These are phyloP conservation scores for Chanos chanos DNA, from an alignment of 2,797 vertebrate species.

Conservation along the genomic window DNA sequence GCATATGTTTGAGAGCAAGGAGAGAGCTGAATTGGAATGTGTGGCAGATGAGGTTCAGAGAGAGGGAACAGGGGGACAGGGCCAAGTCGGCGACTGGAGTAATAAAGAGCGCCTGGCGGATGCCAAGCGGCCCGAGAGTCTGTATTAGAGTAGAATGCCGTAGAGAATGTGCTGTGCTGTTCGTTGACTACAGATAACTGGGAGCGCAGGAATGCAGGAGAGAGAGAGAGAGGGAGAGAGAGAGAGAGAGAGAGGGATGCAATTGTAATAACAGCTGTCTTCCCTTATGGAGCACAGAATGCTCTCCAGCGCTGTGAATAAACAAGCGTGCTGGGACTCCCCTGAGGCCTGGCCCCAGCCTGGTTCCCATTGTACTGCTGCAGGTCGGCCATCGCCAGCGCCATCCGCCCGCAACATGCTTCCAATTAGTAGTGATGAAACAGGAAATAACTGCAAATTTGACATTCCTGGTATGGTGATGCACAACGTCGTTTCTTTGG, in stretches of 20 bases:
- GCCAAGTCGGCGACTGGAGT: background rate
- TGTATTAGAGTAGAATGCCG: conserved; percentile 35
- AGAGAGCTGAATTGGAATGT: background rate
- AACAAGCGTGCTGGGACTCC: conserved; percentile 67
- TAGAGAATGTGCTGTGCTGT: conserved; percentile 41
- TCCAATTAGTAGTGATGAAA: conserved; percentile 77
- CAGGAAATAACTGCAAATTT: conserved; percentile 72
- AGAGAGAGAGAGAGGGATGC: conserved; percentile 49
- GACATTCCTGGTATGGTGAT: conserved; percentile 61
- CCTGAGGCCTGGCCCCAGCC: conserved; percentile 56
- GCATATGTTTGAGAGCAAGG: conserved; percentile 32
- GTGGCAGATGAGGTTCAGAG: background rate
- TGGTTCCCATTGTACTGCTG: conserved; percentile 58
- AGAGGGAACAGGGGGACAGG: background rate
- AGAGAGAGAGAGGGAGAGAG: conserved; percentile 29
- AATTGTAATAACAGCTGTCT: conserved; percentile 76
- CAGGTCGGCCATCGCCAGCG: conserved; percentile 53
- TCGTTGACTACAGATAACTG: conserved; percentile 55
- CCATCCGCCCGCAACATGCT: conserved; percentile 63
- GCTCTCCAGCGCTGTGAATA: conserved; percentile 72
- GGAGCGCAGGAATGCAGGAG: conserved; percentile 57
- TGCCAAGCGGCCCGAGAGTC: conserved; percentile 26
- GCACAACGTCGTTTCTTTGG: conserved; percentile 43
- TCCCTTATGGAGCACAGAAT: conserved; percentile 69
- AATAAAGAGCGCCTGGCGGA: conserved; percentile 23